Percentiles rank a stretch among this genome's conserved stretches.
Evolutionary conservation across 2,888 invertebrate genomes (phyloP).

Genomic region (Meiosimyza decipiens): DNA sequence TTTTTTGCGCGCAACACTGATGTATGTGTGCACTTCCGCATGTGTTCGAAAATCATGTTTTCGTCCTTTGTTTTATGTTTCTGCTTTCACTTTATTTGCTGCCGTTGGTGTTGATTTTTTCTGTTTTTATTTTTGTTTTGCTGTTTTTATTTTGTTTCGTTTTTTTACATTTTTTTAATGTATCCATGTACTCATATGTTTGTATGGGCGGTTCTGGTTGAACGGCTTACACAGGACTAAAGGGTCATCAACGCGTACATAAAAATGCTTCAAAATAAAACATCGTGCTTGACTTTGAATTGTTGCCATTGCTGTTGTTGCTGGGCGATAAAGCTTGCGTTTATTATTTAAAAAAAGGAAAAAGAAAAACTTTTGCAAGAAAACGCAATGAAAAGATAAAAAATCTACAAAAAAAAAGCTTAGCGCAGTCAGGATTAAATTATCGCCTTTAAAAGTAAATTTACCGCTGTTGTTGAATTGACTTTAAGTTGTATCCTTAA

Average conservation of each 20-base stretch:
- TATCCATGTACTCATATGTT: constrained; percentile 7
- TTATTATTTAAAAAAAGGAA: constrained; percentile 29
- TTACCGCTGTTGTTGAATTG: constrained; percentile 13
- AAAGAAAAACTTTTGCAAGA: constrained; percentile 28
- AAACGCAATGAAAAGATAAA: constrained; percentile 15
- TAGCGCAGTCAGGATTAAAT: constrained; percentile 17
- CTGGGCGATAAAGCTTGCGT: constrained; percentile 35
- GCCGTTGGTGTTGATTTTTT: not conserved
- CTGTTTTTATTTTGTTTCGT: not conserved
- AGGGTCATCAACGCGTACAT: constrained; percentile 41
- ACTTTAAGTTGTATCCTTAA: too few species aligned
- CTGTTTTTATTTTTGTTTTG: not conserved
- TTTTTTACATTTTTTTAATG: not conserved
- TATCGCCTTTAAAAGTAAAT: constrained; percentile 32
- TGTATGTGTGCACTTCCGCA: constrained; percentile 24
- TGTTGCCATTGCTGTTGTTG: constrained; percentile 24
- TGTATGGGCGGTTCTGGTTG: constrained; percentile 9
- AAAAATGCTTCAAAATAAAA: constrained; percentile 45
- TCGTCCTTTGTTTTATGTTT: constrained; percentile 1
- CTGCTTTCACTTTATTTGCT: not conserved
- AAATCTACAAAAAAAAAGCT: constrained; percentile 8
- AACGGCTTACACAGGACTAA: constrained; percentile 12
- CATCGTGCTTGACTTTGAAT: constrained; percentile 41
- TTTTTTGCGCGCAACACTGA: not conserved
- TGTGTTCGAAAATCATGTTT: constrained; percentile 22